Percentiles rank a stretch among this genome's conserved stretches.
Evolutionary conservation across 2,113 vertebrate genomes (phyloP).

Genomic region (Rhinogobius similis): DNA sequence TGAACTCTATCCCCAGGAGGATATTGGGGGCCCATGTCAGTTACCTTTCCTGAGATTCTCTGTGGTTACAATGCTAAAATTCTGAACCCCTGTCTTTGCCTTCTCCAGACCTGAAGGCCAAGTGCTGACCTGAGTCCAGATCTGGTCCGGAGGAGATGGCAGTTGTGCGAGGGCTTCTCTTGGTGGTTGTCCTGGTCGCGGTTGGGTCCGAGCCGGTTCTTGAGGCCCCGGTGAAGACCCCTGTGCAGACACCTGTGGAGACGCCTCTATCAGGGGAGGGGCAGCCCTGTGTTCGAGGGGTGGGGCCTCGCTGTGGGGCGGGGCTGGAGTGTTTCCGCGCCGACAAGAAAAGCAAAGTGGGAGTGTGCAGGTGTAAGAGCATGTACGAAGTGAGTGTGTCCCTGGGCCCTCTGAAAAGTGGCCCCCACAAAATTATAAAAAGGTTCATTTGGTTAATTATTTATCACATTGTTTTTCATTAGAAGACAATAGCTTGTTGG

Average conservation of each 20-base stretch:
- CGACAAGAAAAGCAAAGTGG: slow-evolving; percentile 70
- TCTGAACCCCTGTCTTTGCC: neutral
- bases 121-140: neutral
- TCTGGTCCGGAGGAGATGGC: neutral
- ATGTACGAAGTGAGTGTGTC: slow-evolving; percentile 72
- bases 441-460: too few species aligned
- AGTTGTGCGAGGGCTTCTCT: slow-evolving; percentile 1
- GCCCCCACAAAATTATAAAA: too few species aligned
- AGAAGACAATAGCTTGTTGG: too few species aligned
- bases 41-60: too few species aligned
- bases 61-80: too few species aligned
- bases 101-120: neutral
- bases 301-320: slow-evolving; percentile 74
- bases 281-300: slow-evolving; percentile 70
- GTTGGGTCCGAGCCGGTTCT: slow-evolving; percentile 77
- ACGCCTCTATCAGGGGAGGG: slow-evolving; percentile 77
- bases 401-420: too few species aligned
- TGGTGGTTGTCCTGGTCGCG: slow-evolving; percentile 16
- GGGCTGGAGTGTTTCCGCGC: slow-evolving; percentile 81
- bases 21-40: neutral
- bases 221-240: slow-evolving; percentile 65
- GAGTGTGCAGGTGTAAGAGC: slow-evolving; percentile 85
- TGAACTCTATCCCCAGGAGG: neutral
- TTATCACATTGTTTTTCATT: too few species aligned
- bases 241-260: slow-evolving; percentile 28